phyloP scores from a whole-genome alignment of 2,888 invertebrate genomes.

The Cephalotes varians region DNA sequence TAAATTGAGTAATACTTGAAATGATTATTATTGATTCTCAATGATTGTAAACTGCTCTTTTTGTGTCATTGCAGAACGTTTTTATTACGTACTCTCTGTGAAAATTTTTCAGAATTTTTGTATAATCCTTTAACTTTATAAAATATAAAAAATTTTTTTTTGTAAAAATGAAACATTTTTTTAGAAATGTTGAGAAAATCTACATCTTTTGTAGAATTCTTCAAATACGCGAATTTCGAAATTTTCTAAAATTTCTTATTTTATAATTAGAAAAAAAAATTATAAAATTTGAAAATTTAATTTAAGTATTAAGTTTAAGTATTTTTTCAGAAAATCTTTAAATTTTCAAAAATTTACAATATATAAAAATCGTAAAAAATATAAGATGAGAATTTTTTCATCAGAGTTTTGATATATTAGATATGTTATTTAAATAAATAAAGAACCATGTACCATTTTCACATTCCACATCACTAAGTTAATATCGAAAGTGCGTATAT shows the following conservation, averaged over 20 bases:
- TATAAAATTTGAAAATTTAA: no score
- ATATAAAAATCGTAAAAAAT: no score
- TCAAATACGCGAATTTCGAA: not conserved
- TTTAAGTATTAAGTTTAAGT: no score
- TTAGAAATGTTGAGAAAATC: not conserved
- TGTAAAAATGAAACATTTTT: not conserved
- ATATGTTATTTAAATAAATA: slow-evolving; percentile 37
- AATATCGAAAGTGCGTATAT: not conserved
- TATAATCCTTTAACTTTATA: no score
- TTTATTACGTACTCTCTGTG: not conserved
- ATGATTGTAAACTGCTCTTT: slow-evolving; percentile 11
- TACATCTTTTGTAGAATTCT: not conserved
- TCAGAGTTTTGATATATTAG: not conserved
- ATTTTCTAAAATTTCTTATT: no score
- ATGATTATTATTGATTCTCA: slow-evolving; percentile 39
- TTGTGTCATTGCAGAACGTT: slow-evolving; percentile 20
- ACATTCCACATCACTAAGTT: slow-evolving; percentile 51
- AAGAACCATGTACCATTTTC: slow-evolving; percentile 20
- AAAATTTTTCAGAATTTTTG: not conserved
- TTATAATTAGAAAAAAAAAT: no score
- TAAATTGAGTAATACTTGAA: slow-evolving; percentile 30
- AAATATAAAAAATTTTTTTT: not conserved
- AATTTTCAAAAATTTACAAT: no score
- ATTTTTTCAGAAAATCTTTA: no score
- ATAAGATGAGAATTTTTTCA: no score